Evolutionary conservation across 2,797 vertebrate species (phyloP), one percentile per base, ranked within the genome.

Genomic region (Lateolabrax maculatus): DNA sequence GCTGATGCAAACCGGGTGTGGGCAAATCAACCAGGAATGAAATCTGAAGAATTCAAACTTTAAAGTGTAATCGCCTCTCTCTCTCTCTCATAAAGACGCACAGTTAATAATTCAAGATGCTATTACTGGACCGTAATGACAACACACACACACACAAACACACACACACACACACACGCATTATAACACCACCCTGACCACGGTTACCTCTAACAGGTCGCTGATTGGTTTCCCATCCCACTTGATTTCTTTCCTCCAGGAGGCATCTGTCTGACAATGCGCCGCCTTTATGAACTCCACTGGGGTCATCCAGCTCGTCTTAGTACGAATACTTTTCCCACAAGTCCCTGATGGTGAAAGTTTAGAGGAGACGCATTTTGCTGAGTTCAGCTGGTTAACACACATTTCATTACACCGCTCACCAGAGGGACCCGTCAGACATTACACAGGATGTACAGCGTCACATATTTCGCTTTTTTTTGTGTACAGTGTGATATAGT

Each of bases 261-360:
- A 29, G 34, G 34, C 21, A 0, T 85, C 41, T 0, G 37, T 18
- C 21, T 68, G 58, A 48, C 23, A 1, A 1, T 31, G 41, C 0
- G 75, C 87, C 68, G 69, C 31, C 10, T 29, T 65, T 10, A 90
- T 9, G 73, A 96, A 95, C 55, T 94, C 90, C 34, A 13, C 36
- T 0, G 93, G 95, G 53, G 53, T 95, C 80, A 94, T 60, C 95
- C 95, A 96, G n/a, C 57, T 43, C 2, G 49, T 72, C 68, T 92
- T 89, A 0, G 93, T 95, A 1, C 94, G 92, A 55, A 95, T 91
- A 64, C 94, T 87, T 65, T 91, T 94, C 46, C 92, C 91, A 55
- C 37, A 7, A 4, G n/a, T 74, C 25, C 93, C 94, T 95, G 77
- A 13, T 21, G 53, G 41, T 10, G 39, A 60, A 48, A 9, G 15